Conservation (phyloP, 35 echinoderm and acorn worm genomes). For the Lytechinus pictus region DNA sequence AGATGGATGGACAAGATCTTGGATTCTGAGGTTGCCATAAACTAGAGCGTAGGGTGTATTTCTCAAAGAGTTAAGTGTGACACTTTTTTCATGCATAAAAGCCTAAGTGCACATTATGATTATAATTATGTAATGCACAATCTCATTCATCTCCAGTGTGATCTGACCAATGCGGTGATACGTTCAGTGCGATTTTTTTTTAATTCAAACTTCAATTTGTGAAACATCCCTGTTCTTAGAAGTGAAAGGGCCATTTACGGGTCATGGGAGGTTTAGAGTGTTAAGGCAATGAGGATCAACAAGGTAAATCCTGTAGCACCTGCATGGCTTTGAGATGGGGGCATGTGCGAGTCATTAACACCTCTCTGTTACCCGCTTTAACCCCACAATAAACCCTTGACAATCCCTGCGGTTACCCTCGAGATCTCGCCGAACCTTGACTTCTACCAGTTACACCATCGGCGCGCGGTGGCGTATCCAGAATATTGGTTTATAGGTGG, state of each 20-base stretch:
- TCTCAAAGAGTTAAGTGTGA: too few species aligned
- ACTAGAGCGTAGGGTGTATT: too few species aligned
- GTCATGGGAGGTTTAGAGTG: background rate
- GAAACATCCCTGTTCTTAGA: background rate
- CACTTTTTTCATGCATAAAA: too few species aligned
- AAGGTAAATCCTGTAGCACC: background rate
- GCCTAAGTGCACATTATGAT: too few species aligned
- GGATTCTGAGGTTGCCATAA: too few species aligned
- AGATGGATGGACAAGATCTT: too few species aligned
- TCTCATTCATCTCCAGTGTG: too few species aligned
- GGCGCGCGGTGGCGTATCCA: background rate
- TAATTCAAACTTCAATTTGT: too few species aligned
- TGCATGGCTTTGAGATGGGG: background rate
- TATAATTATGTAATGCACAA: too few species aligned
- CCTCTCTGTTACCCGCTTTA: background rate
- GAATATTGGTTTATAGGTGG: background rate
- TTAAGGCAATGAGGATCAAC: background rate
- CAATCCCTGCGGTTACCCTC: background rate
- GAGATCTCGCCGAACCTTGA: background rate
- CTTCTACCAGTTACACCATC: background rate
- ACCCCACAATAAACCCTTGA: background rate
- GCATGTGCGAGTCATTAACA: slow-evolving; percentile 16
- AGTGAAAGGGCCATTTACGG: background rate
- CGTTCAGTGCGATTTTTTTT: too few species aligned
- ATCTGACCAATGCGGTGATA: too few species aligned